These are phyloP conservation scores for Patella depressa DNA, from an alignment of 2,888 invertebrate species.

Conservation along the genomic window DNA sequence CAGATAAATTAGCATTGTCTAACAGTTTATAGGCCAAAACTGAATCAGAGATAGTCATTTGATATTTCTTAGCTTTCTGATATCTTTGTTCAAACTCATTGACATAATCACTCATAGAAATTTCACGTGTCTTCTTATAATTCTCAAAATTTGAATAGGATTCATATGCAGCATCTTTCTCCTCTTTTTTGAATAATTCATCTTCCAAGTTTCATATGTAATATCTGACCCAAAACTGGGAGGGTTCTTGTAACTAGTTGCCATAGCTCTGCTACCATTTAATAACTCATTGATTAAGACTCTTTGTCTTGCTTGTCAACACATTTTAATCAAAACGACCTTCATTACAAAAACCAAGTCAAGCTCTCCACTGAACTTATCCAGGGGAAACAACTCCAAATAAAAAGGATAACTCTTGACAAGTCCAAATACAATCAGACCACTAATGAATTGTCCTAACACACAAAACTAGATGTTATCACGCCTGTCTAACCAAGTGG, in stretches of 20 bases:
- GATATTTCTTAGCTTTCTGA: constrained; percentile 7
- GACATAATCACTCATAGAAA: constrained; percentile 10
- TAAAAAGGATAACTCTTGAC: too few relatives aligned
- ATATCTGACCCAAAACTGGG: not conserved
- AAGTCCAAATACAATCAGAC: too few relatives aligned
- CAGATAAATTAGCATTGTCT: constrained; percentile 25
- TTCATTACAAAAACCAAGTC: too few relatives aligned
- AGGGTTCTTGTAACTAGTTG: constrained; percentile 6
- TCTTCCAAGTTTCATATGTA: constrained; percentile 1
- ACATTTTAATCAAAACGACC: too few relatives aligned
- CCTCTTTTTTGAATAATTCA: constrained; percentile 9
- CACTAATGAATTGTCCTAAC: too few relatives aligned
- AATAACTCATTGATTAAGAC: not conserved
- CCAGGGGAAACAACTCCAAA: too few relatives aligned
- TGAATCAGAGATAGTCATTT: constrained; percentile 8
- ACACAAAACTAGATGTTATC: too few relatives aligned
- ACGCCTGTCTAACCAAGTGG: too few relatives aligned
- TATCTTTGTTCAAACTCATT: constrained; percentile 12
- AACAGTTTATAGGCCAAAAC: constrained; percentile 14
- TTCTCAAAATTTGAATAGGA: constrained; percentile 1
- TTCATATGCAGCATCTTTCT: not conserved
- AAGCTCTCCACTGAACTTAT: too few relatives aligned
- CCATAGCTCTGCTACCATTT: constrained; percentile 11
- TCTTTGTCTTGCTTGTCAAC: too few relatives aligned
- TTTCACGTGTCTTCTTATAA: not conserved